phyloP scores from a whole-genome alignment of 2,797 vertebrate species.

The Falco cherrug region DNA sequence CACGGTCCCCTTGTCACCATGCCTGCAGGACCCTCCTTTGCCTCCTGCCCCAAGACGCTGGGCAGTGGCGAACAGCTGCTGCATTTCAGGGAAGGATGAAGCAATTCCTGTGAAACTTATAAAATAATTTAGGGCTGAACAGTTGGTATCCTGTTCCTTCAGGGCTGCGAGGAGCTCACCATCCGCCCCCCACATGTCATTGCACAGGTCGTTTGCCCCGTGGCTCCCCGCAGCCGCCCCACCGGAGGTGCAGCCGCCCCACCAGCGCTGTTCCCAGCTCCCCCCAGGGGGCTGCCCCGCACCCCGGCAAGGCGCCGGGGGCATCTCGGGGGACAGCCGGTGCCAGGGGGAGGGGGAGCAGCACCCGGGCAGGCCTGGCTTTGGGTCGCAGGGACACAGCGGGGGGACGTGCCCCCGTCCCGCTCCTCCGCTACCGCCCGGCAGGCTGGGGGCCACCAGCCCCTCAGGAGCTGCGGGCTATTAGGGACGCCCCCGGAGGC shows the following conservation, averaged over 20 bases:
- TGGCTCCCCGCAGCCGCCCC: not conserved
- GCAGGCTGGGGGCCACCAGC: not conserved
- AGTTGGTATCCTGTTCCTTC: constrained; percentile 1
- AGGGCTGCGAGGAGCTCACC: not conserved
- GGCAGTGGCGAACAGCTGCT: constrained; percentile 39
- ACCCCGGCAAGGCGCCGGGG: accelerated
- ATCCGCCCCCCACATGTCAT: not conserved
- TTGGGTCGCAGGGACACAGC: not conserved
- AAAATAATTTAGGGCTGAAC: constrained; percentile 54
- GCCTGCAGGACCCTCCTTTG: not conserved
- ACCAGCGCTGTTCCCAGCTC: not conserved
- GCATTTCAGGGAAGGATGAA: constrained; percentile 38
- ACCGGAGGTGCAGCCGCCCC: not conserved
- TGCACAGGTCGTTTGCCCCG: not conserved
- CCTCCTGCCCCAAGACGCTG: not conserved
- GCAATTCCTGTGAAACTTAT: constrained; percentile 55
- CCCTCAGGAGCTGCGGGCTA: not conserved
- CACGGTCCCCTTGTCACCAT: not conserved
- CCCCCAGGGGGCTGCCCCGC: accelerated
- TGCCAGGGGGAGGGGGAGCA: not conserved
- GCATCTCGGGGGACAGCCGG: not conserved
- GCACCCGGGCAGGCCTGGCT: not conserved
- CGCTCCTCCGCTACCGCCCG: not conserved
- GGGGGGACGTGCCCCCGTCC: not conserved
- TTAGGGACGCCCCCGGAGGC: not conserved